phyloP scores from a whole-genome alignment of 2,797 vertebrate genomes.

The Chelidonichthys spinosus region DNA sequence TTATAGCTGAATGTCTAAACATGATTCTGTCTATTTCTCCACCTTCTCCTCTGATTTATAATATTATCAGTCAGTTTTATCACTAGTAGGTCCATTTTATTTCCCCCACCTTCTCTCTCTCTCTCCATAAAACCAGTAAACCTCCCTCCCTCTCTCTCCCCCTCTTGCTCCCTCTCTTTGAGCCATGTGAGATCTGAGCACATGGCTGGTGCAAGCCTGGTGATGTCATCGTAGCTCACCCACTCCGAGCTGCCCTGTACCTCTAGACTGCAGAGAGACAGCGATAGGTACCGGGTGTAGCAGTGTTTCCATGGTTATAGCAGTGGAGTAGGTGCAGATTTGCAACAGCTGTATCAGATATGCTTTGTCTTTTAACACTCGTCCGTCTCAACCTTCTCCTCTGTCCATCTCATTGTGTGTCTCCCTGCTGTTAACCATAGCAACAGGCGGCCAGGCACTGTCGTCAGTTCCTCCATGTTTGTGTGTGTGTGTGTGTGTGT shows the following conservation, averaged over 20 bases:
- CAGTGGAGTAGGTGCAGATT: conserved; percentile 1
- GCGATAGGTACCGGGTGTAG: conserved; percentile 9
- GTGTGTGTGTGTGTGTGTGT: conserved; percentile 15
- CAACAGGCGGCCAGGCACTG: conserved; percentile 57
- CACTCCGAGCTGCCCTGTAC: conserved; percentile 48
- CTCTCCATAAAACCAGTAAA: conserved; percentile 24
- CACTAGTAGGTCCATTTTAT: neutral
- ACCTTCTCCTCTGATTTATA: neutral
- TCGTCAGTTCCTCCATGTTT: conserved; percentile 31
- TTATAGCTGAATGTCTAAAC: neutral
- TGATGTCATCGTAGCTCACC: conserved; percentile 77
- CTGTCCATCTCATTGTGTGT: conserved; percentile 13
- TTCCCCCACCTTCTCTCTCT: neutral
- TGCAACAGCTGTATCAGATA: conserved; percentile 13
- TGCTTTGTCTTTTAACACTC: conserved; percentile 17
- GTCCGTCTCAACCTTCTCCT: conserved; percentile 7
- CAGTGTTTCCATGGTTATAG: conserved; percentile 26
- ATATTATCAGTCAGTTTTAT: neutral
- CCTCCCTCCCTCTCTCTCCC: conserved; percentile 28
- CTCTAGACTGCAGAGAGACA: conserved; percentile 24
- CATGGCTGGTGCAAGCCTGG: conserved; percentile 81
- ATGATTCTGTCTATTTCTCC: neutral
- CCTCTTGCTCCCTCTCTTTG: conserved; percentile 53
- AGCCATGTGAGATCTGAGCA: conserved; percentile 90
- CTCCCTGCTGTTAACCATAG: conserved; percentile 64